Evolutionary conservation across 2,797 vertebrate species (phyloP), one percentile per base, ranked within the genome.

Genomic region (Chaenodraco wilsoni): DNA sequence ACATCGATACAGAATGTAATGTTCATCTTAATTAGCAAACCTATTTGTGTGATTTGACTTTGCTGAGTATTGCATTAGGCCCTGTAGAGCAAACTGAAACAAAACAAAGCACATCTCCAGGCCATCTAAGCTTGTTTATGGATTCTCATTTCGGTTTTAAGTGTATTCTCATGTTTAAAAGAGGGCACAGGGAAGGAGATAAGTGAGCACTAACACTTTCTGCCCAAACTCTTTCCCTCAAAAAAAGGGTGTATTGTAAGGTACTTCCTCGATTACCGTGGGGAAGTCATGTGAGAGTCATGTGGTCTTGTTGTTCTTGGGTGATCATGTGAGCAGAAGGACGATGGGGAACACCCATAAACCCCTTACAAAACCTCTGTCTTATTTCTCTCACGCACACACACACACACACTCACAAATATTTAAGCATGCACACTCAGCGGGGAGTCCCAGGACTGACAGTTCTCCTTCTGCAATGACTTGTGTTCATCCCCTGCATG

Each of bases 281-380:
- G 45, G 79, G 71, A 77, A 85, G 89, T 94, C 93, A 93, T 93
- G 89, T 89, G 92, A 74, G 49, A 76, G 84, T 94, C 94, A 94
- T 90, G 89, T 89, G 93, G 71, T 76, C 72, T 68, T 85, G 81
- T 87, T 93, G 86, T 91, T 87, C 50, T 82, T 84, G 27, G 56
- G 59, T 64, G 69, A 81, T 92, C 95, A 93, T 94, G 89, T 94
- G 93, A 92, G 83, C 31, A 72, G 66, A 74, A 79, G 65, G 58
- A 83, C 19, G 54, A 79, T 64, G 85, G 88, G 88, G 84, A 93
- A 92, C 84, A 88, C 90, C 91, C 85, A 41, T 71, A 54, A 84
- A 83, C 78, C 65, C 78, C 62, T 74, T 55, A 37, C 43, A 71
- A 31, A 73, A 77, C 57, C 50, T 75, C 49, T 64, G 73, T 59